These are phyloP conservation scores for Oppia nitens DNA, from an alignment of 1,140 invertebrate genomes.

Conservation along the genomic window DNA sequence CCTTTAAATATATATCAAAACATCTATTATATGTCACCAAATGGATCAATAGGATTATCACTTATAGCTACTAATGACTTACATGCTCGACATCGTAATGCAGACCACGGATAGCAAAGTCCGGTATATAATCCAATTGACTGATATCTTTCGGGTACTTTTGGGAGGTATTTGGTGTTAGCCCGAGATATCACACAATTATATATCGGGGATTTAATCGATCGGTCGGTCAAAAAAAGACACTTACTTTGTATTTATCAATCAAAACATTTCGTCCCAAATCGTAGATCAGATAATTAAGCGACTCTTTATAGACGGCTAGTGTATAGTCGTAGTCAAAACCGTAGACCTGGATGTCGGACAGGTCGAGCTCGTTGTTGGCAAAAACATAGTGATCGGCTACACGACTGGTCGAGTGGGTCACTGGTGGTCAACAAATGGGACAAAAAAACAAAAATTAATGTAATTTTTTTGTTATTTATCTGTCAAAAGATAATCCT, in stretches of 20 bases:
- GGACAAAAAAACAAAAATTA: too few species aligned
- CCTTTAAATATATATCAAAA: slow-evolving; percentile 1
- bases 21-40: neutral
- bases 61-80: slow-evolving; percentile 12
- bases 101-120: slow-evolving; percentile 78
- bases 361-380: slow-evolving; percentile 86
- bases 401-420: slow-evolving; percentile 30
- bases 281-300: slow-evolving; percentile 82
- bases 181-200: too few species aligned
- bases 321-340: slow-evolving; percentile 98
- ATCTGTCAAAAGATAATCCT: neutral
- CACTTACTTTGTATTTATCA: slow-evolving; percentile 61
- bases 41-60: neutral
- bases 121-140: slow-evolving; percentile 61
- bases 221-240: too few species aligned
- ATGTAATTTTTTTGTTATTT: neutral
- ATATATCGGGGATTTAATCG: too few species aligned
- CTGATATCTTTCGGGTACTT: slow-evolving; percentile 77
- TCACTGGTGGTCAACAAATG: slow-evolving; percentile 1
- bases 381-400: slow-evolving; percentile 74
- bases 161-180: too few species aligned
- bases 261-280: slow-evolving; percentile 71
- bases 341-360: slow-evolving; percentile 83
- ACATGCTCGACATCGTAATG: slow-evolving; percentile 88
- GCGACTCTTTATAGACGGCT: slow-evolving; percentile 76